Base-by-base conservation (phyloP, 1,140 invertebrate genomes). In the Acromyrmex heyeri region DNA sequence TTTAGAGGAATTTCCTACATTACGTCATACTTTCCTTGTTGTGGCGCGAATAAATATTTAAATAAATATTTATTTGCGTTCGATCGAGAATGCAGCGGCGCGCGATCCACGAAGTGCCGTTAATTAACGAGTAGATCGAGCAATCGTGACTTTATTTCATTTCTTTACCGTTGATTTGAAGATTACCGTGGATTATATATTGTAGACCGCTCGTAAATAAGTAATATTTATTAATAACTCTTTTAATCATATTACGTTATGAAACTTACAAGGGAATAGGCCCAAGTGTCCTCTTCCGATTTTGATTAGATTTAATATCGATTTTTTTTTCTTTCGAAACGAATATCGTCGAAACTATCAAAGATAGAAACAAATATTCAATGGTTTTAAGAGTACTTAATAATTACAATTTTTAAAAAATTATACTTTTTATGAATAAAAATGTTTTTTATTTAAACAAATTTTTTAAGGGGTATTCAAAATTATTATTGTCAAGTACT, bases 1-100 rank as follows among this genome's bases (percentile, higher is more conserved):
- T 44, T 73, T 73, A 73, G 38, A 24, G 24, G 69, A 75, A 83
- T 70, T 81, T 81, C 86, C 69, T 62, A 64, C 86, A 73, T 91
- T 86, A 77, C 65, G 48, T 0, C 27, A 57, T 59, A 69, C 72
- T 87, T 77, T 48, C 62, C 59, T 69, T 10, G 6, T 34, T 48
- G 14, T 0, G 24, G 16, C 27, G 21, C 48, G 38, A 34, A 18
- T 81, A 38, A 77, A 77, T 70, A 81, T 69, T 79, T 79, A 81
- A 34, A 18, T 81, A 38, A 77, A 77, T 70, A 81, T 69, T 79
- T 79, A 81, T 72, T 72, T 44, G 34, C 53, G 16, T 18, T 78
- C 4, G 44, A 50, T 64, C 24, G 48, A 24, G 48, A 12, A 57
- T 27, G 7, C 61, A 27, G 12, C n/a, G 10, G 21, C 12, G 34